Conservation (phyloP, 2,888 invertebrate species). For the Luperina testacea region DNA sequence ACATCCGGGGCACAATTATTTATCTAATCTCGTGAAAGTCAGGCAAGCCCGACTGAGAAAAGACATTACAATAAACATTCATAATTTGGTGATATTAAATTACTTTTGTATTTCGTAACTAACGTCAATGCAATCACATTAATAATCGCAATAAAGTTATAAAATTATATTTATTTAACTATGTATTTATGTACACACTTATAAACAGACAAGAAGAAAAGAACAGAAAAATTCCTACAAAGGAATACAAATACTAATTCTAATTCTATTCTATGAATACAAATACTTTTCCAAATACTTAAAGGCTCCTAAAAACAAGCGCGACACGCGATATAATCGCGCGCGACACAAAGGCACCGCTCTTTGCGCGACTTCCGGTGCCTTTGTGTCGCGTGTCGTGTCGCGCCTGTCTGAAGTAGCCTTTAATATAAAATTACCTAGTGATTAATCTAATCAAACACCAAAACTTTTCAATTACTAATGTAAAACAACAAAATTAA, state of each 20-base stretch:
- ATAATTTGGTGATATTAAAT: neutral
- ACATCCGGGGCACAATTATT: neutral
- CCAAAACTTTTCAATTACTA: neutral
- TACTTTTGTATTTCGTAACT: neutral
- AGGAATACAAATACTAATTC: neutral
- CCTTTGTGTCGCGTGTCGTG: no score
- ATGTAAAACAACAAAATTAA: slow-evolving; percentile 4
- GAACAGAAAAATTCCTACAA: neutral
- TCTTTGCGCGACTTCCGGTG: no score
- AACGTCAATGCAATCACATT: no score
- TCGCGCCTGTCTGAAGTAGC: no score
- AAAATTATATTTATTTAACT: neutral
- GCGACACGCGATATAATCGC: no score
- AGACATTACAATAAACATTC: neutral
- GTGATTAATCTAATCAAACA: neutral
- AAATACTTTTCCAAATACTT: neutral
- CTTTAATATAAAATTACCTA: neutral
- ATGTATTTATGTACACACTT: neutral
- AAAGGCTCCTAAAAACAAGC: no score
- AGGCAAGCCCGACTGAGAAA: neutral
- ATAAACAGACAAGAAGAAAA: neutral
- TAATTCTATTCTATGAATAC: neutral
- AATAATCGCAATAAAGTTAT: neutral
- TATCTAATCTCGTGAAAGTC: neutral
- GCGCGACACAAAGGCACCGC: no score